Evolutionary conservation across 2,888 invertebrate species (phyloP).

Genomic region (Trachelus tabidus): DNA sequence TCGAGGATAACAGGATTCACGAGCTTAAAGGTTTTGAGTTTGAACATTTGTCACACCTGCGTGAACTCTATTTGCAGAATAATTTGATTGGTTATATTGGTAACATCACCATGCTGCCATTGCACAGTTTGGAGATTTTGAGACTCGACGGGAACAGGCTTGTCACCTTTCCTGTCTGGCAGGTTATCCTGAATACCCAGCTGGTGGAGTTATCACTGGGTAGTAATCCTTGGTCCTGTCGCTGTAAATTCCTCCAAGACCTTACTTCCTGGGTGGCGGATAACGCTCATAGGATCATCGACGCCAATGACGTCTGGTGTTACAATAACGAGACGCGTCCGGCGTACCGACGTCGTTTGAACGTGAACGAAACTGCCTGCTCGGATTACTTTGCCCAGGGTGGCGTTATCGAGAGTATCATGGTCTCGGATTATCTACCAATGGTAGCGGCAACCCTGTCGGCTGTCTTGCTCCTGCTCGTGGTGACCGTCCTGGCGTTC

Average conservation of each 20-base stretch:
- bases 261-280: conserved; percentile 85
- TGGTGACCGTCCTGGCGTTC: conserved; percentile 82
- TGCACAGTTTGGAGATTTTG: conserved; percentile 82
- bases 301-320: conserved; percentile 84
- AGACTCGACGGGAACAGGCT: conserved; percentile 87
- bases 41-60: conserved; percentile 80
- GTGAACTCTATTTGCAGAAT: conserved; percentile 87
- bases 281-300: conserved; percentile 83
- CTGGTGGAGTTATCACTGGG: conserved; percentile 82
- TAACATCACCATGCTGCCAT: conserved; percentile 81
- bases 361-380: conserved; percentile 87
- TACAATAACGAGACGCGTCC: conserved; percentile 80
- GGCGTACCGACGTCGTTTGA: conserved; percentile 81
- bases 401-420: conserved; percentile 84
- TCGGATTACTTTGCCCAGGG: conserved; percentile 88
- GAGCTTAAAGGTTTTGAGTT: conserved; percentile 87
- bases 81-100: conserved; percentile 83
- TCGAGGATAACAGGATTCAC: conserved; percentile 86
- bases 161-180: conserved; percentile 83
- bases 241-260: conserved; percentile 88
- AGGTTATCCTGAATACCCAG: conserved; percentile 73
- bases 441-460: conserved; percentile 84
- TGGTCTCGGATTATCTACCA: conserved; percentile 86
- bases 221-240: conserved; percentile 90
- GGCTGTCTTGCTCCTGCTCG: conserved; percentile 80